phyloP scores from a whole-genome alignment of 2,797 vertebrate species.

The Knipowitschia caucasica region DNA sequence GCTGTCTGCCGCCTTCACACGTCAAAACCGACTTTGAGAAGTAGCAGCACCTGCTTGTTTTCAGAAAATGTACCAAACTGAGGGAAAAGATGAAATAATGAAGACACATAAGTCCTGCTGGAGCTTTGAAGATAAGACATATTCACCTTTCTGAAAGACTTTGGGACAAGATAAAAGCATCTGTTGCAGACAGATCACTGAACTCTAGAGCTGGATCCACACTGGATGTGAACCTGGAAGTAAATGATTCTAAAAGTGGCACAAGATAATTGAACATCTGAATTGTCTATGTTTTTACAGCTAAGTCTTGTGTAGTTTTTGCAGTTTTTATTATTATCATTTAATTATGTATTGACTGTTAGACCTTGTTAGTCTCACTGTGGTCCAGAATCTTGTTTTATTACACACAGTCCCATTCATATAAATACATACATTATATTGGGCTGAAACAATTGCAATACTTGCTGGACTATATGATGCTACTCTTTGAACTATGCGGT shows the following conservation, averaged over 20 bases:
- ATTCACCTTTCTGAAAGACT: constrained; percentile 44
- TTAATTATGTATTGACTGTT: no score
- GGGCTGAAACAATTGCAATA: no score
- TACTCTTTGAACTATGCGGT: no score
- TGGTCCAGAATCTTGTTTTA: no score
- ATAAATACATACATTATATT: no score
- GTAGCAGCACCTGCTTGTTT: constrained; percentile 43
- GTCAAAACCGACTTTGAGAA: constrained; percentile 33
- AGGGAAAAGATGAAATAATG: constrained; percentile 13
- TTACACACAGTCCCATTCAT: no score
- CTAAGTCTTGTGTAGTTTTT: no score
- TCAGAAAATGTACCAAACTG: constrained; percentile 35
- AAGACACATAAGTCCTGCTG: constrained; percentile 23
- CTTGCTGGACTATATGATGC: no score
- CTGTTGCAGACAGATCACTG: constrained; percentile 35
- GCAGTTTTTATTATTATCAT: no score
- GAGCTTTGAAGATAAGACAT: constrained; percentile 53
- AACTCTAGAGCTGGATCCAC: constrained; percentile 32
- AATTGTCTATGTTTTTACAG: no score
- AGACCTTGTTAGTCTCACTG: no score
- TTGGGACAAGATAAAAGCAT: constrained; percentile 63
- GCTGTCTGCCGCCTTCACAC: constrained; percentile 20
- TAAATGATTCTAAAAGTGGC: not conserved
- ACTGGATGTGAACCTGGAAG: not conserved
- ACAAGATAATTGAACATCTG: not conserved